phyloP scores from a whole-genome alignment of 2,888 invertebrate species.

The Vanessa cardui region DNA sequence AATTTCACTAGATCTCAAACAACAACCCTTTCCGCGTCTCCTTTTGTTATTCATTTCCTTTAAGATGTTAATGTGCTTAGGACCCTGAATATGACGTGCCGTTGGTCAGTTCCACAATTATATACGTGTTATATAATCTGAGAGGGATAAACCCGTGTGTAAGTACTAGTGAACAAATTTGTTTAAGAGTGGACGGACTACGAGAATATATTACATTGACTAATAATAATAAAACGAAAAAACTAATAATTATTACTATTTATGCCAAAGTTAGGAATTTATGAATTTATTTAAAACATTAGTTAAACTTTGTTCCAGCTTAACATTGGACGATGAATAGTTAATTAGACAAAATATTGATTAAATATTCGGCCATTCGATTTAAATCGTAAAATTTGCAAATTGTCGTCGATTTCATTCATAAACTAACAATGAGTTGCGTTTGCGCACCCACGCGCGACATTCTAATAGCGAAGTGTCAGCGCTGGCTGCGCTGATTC shows the following conservation, averaged over 20 bases:
- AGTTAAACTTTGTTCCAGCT: too few relatives aligned
- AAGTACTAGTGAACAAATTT: slow-evolving; percentile 16
- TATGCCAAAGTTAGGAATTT: too few relatives aligned
- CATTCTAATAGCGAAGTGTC: slow-evolving; percentile 75
- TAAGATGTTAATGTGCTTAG: slow-evolving; percentile 66
- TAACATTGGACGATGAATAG: too few relatives aligned
- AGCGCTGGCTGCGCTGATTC: slow-evolving; percentile 63
- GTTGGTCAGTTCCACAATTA: slow-evolving; percentile 39
- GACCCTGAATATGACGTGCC: slow-evolving; percentile 48
- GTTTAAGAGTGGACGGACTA: slow-evolving; percentile 9
- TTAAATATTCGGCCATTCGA: not conserved
- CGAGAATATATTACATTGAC: too few relatives aligned
- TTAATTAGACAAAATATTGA: not conserved
- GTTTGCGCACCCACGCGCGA: slow-evolving; percentile 76
- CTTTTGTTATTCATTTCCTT: slow-evolving; percentile 58
- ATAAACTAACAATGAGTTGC: slow-evolving; percentile 66
- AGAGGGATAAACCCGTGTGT: slow-evolving; percentile 15
- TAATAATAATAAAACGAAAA: too few relatives aligned
- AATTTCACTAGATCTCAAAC: slow-evolving; percentile 24
- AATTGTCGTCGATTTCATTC: slow-evolving; percentile 45
- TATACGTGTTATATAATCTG: slow-evolving; percentile 33
- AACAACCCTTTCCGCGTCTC: slow-evolving; percentile 51
- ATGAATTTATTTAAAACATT: not conserved
- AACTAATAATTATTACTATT: too few relatives aligned
- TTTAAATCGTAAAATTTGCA: slow-evolving; percentile 39